Evolutionary conservation across 2,888 invertebrate species (phyloP), one percentile per base, ranked within the genome.

Genomic region (Keiferia lycopersicella): DNA sequence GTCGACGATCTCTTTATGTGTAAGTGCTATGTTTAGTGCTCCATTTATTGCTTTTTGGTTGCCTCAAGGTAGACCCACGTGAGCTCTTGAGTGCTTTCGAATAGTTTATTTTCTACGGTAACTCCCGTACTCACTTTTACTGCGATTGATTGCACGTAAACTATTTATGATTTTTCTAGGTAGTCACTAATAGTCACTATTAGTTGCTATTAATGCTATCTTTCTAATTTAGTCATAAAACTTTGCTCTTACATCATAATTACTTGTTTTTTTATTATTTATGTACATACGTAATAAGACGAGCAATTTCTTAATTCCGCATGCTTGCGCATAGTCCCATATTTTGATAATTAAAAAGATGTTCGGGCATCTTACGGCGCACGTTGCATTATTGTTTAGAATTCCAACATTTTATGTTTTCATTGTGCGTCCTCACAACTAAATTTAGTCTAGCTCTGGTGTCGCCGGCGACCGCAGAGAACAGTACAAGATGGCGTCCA

Each of bases 21-120:
- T 83, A 82, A 87, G 87, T 90, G 87, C 84, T 87, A 82, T 83
- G 81, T 89, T 88, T 86, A 86, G 79, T 86, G 77, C 78, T 78
- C 75, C 70, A 83, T 90, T 90, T 90, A 88, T 87, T 77, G 84
- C 84, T 83, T 83, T 84, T 81, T 82, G 80, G 82, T 82, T 80
- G 78, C 79, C 74, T 75, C 72, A 74, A 81, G 72, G 76, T 77
- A 78, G 73, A 48, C 50, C 34, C 62, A 59, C 59, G 62, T 65
- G 60, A 34, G 41, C 18, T 41, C 41, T 34, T 41, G 59, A 41
- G 60, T 45, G 45, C 60, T 56, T 56, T 56, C 56, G 16, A 34
- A 34, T 56, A 56, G 34, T 56, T 56, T 56, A 56, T 56, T 56
- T 56, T 56, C 30, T 34, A 30, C 12, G 51, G 30, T 26, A 34